Evolutionary conservation across 2,113 vertebrate genomes (phyloP).

Genomic region (Anoura caudifer): DNA sequence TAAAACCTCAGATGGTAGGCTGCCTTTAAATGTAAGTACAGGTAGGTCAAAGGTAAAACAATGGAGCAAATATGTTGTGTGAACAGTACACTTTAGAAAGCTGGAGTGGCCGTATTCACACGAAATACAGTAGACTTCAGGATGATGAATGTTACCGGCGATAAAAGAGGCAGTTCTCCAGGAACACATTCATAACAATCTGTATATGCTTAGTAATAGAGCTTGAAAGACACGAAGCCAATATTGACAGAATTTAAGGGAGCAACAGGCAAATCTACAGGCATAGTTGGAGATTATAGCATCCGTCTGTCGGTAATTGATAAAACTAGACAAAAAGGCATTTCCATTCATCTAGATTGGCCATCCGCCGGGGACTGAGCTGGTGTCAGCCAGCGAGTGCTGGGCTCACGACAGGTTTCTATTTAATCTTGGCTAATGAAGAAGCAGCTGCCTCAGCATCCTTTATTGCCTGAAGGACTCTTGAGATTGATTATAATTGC

Average conservation of each 20-base stretch:
- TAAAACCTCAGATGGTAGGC: neutral
- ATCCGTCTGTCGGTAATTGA: neutral
- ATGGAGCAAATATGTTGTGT: neutral
- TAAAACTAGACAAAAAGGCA: neutral
- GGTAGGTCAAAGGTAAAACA: neutral
- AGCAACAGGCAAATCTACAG: neutral
- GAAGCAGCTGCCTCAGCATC: conserved; percentile 16
- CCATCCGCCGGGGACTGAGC: neutral
- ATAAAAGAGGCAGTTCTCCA: neutral
- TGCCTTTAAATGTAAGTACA: neutral
- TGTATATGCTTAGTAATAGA: neutral
- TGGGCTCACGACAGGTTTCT: neutral
- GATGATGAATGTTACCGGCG: neutral
- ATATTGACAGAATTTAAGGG: neutral
- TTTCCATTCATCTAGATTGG: neutral
- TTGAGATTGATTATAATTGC: neutral
- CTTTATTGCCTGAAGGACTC: neutral
- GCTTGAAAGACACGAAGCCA: neutral
- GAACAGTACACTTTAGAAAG: neutral
- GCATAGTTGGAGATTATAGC: neutral
- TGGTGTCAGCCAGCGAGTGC: neutral
- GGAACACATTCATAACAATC: neutral
- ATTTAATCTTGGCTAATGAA: conserved; percentile 10
- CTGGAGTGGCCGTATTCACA: neutral
- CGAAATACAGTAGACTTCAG: neutral